These are phyloP conservation scores for Rhinichthys klamathensis DNA, from an alignment of 2,113 vertebrate genomes.

Conservation along the genomic window DNA sequence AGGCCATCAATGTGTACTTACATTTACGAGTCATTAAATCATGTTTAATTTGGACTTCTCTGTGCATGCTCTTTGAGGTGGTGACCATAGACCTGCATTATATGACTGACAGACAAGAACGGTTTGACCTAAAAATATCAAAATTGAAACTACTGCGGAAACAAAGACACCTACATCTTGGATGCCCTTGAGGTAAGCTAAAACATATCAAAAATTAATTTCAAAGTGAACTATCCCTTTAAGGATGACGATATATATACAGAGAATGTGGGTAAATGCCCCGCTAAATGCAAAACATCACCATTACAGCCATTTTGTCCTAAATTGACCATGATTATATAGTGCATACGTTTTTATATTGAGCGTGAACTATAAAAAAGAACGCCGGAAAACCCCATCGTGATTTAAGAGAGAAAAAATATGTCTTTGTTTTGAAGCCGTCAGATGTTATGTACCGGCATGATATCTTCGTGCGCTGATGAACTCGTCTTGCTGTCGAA, in stretches of 20 bases:
- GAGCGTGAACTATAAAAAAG: slow-evolving; percentile 31
- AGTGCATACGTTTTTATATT: background rate
- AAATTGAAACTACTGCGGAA: too few relatives aligned
- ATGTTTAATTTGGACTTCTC: too few relatives aligned
- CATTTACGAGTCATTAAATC: too few relatives aligned
- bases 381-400: slow-evolving; percentile 44
- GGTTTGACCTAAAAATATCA: too few relatives aligned
- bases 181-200: too few relatives aligned
- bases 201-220: too few relatives aligned
- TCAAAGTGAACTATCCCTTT: too few relatives aligned
- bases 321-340: background rate
- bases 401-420: slow-evolving; percentile 30
- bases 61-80: too few relatives aligned
- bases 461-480: slow-evolving; percentile 4
- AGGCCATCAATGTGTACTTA: too few relatives aligned
- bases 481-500: slow-evolving; percentile 40
- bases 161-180: too few relatives aligned
- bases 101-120: too few relatives aligned
- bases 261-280: background rate
- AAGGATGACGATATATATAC: background rate
- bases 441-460: slow-evolving; percentile 5
- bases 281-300: background rate
- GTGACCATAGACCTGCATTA: too few relatives aligned
- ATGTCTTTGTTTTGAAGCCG: slow-evolving; percentile 48
- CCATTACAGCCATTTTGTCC: background rate